Evolutionary conservation across 2,888 invertebrate species (phyloP).

Genomic region (Panorpa germanica): DNA sequence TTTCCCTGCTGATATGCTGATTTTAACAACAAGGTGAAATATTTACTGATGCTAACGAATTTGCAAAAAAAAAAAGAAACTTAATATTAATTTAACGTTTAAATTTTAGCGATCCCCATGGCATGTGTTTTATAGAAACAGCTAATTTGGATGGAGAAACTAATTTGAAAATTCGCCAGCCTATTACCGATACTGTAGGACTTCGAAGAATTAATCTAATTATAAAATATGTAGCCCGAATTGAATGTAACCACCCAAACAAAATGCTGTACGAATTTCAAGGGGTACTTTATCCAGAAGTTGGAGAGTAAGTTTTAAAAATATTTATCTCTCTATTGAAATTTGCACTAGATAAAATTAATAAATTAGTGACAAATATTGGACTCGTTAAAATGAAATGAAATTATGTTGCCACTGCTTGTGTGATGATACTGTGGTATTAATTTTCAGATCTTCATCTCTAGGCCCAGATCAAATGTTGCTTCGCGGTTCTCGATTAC

Average conservation of each 20-base stretch:
- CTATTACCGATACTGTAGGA: constrained; percentile 41
- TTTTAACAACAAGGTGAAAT: constrained; percentile 54
- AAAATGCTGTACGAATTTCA: constrained; percentile 64
- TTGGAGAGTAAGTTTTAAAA: constrained; percentile 31
- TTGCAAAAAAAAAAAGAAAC: too few relatives aligned
- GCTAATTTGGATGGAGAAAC: constrained; percentile 80
- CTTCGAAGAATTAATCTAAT: constrained; percentile 42
- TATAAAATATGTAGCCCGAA: constrained; percentile 36
- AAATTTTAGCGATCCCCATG: constrained; percentile 48
- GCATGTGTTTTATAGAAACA: constrained; percentile 73
- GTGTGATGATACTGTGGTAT: too few relatives aligned
- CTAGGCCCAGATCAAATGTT: constrained; percentile 64
- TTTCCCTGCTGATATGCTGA: constrained; percentile 64
- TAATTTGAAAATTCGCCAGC: constrained; percentile 66
- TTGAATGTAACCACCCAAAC: constrained; percentile 68
- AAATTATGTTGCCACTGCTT: too few relatives aligned
- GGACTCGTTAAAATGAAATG: neutral
- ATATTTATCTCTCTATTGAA: neutral
- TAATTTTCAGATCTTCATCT: constrained; percentile 28
- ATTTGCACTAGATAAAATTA: neutral
- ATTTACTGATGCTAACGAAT: too few relatives aligned
- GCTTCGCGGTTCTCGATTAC: constrained; percentile 57
- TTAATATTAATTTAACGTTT: constrained; percentile 3
- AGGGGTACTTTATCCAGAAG: constrained; percentile 44
- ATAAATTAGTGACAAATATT: neutral